Evolutionary conservation across 2,113 vertebrate genomes (phyloP).

Genomic region (Cettia cetti): DNA sequence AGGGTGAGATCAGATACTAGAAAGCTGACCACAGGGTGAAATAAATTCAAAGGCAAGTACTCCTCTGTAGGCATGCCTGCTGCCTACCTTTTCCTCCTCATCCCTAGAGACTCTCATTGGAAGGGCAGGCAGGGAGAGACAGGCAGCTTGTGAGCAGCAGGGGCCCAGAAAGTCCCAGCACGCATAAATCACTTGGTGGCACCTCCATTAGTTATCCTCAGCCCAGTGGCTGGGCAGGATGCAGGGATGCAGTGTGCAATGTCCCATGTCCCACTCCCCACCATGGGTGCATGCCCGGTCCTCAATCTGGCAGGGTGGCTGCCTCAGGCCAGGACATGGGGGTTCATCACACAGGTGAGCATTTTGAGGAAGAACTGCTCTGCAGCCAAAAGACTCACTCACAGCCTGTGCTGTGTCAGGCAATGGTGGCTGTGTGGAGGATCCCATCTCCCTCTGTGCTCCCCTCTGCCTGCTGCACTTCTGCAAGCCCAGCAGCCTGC

Average conservation of each 20-base stretch:
- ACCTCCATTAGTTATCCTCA: neutral
- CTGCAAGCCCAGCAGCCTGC: neutral
- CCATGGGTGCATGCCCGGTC: neutral
- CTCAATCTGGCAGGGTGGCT: fast-evolving
- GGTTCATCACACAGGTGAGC: neutral
- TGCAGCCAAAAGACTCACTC: neutral
- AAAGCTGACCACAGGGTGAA: neutral
- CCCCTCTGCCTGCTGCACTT: neutral
- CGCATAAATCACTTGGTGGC: neutral
- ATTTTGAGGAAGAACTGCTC: neutral
- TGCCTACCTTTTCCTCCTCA: neutral
- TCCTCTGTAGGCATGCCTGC: neutral
- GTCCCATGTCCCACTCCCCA: neutral
- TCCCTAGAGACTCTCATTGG: fast-evolving
- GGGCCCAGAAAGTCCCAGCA: neutral
- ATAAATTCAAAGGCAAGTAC: neutral
- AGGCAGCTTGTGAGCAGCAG: neutral
- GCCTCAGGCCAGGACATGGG: neutral
- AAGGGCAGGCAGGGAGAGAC: neutral
- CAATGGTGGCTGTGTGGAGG: neutral
- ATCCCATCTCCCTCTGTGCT: neutral
- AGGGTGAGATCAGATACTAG: neutral
- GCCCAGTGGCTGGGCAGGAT: fast-evolving
- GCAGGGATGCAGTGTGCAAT: neutral
- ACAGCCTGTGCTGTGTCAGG: neutral